These are phyloP conservation scores for Busseola fusca DNA, from an alignment of 2,888 invertebrate species.

Conservation along the genomic window DNA sequence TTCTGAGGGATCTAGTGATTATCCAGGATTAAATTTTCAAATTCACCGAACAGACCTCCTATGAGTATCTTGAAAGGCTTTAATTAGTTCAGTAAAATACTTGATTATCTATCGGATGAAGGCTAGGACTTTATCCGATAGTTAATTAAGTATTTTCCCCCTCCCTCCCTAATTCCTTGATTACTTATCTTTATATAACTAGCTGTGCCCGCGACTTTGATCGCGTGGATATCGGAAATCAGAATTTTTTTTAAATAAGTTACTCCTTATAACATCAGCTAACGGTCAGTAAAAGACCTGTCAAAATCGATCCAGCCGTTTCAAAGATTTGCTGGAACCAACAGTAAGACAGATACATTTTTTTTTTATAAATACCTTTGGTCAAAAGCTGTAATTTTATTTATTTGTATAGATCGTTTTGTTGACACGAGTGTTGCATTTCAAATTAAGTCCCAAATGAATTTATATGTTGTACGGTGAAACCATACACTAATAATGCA, in stretches of 20 bases:
- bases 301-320: not conserved
- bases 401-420: too few relatives aligned
- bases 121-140: not conserved
- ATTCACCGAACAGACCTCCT: conserved; percentile 17
- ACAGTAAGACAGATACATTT: not conserved
- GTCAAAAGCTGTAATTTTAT: too few relatives aligned
- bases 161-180: not conserved
- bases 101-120: not conserved
- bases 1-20: conserved; percentile 38
- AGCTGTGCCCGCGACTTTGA: too few relatives aligned
- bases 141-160: not conserved
- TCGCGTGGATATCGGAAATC: too few relatives aligned
- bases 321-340: not conserved
- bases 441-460: not conserved
- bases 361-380: not conserved
- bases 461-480: too few relatives aligned
- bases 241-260: too few relatives aligned
- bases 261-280: too few relatives aligned
- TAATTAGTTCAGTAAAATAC: conserved; percentile 13
- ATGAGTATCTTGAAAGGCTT: not conserved
- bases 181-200: not conserved
- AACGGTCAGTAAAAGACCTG: too few relatives aligned
- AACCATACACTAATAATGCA: too few relatives aligned
- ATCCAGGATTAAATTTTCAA: conserved; percentile 37
- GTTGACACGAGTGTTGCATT: not conserved